phyloP scores from a whole-genome alignment of 2,888 invertebrate genomes.

The Julus scanicus region DNA sequence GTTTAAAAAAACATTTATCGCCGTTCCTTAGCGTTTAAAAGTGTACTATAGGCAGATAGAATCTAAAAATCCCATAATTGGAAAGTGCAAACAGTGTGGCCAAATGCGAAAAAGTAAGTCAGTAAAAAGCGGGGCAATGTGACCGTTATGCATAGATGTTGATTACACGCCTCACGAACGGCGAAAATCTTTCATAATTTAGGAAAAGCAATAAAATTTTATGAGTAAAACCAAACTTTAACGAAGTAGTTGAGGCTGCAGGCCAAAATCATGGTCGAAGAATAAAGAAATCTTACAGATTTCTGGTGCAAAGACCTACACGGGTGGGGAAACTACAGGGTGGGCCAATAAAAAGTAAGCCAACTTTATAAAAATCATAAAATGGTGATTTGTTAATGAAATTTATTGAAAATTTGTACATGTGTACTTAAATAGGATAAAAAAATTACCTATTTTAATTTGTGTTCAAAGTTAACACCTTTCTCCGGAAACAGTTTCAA shows the following conservation, averaged over 20 bases:
- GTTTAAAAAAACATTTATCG: not conserved
- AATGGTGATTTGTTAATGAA: too few relatives aligned
- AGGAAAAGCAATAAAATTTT: slow-evolving; percentile 1
- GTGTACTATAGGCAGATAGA: not conserved
- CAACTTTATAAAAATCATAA: too few relatives aligned
- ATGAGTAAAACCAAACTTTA: not conserved
- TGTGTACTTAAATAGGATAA: too few relatives aligned
- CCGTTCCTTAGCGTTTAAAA: not conserved
- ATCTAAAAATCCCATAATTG: not conserved
- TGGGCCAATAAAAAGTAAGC: too few relatives aligned
- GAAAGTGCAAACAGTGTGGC: slow-evolving; percentile 22
- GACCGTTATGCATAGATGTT: not conserved
- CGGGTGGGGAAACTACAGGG: too few relatives aligned
- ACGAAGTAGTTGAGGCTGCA: too few relatives aligned
- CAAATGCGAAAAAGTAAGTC: not conserved
- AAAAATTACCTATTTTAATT: too few relatives aligned
- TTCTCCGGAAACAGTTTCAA: too few relatives aligned
- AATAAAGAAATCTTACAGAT: not conserved
- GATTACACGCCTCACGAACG: not conserved
- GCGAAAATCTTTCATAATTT: not conserved
- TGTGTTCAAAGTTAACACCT: too few relatives aligned
- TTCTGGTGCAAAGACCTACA: not conserved
- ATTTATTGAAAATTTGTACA: too few relatives aligned
- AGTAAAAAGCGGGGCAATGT: too few relatives aligned
- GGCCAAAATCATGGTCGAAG: not conserved